Percentiles rank a stretch among this genome's conserved stretches.
Conservation (phyloP, 2,797 vertebrate genomes). For the Thripadectes ignobilis region DNA sequence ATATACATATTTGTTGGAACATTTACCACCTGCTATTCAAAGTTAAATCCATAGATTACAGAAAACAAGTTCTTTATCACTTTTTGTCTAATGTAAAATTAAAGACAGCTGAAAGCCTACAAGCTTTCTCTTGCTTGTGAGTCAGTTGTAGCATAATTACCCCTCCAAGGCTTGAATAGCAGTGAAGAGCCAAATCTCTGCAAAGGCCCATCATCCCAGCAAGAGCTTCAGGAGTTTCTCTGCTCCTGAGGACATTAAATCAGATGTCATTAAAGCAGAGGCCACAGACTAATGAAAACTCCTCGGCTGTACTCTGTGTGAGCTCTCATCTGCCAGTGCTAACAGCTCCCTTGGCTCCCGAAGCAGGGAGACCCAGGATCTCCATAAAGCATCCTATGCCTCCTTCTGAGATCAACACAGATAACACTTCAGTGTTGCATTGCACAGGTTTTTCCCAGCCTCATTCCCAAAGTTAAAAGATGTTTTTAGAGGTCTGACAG, state of each 20-base stretch:
- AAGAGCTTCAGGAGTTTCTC: not conserved
- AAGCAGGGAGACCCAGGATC: not conserved
- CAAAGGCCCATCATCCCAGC: not conserved
- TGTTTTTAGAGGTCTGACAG: not conserved
- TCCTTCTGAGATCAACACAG: not conserved
- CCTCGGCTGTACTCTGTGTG: accelerated
- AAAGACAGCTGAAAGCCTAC: constrained; percentile 63
- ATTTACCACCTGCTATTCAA: constrained; percentile 74
- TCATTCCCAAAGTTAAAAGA: not conserved
- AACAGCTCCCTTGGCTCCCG: not conserved
- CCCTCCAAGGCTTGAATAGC: constrained; percentile 29
- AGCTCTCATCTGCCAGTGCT: not conserved
- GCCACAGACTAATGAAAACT: not conserved
- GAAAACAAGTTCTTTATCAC: constrained; percentile 69
- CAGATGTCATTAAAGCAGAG: not conserved
- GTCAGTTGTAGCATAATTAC: constrained; percentile 47
- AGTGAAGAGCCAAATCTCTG: not conserved
- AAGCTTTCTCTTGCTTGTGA: constrained; percentile 39
- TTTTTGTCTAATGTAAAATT: constrained; percentile 72
- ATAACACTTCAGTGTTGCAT: not conserved
- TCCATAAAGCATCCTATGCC: accelerated
- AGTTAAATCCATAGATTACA: constrained; percentile 72
- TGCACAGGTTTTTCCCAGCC: not conserved
- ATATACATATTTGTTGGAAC: constrained; percentile 73
- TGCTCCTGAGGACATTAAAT: not conserved